phyloP scores from a whole-genome alignment of 2,888 invertebrate genomes.

The Patella depressa region DNA sequence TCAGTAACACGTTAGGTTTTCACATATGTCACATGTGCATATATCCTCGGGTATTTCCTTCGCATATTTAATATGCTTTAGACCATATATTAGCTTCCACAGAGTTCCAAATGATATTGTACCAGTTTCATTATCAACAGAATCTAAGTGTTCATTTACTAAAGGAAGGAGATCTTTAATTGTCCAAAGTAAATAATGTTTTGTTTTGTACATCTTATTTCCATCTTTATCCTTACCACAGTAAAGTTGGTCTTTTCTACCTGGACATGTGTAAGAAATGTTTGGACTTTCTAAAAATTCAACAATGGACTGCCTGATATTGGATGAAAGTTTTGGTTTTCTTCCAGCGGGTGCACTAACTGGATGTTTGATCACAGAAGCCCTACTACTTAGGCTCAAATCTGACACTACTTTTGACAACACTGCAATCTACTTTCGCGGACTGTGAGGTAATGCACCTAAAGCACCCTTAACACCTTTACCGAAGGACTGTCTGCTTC shows the following conservation, averaged over 20 bases:
- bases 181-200: background rate
- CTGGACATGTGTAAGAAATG: conserved; percentile 1
- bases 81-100: background rate
- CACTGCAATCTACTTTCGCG: no score
- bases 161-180: background rate
- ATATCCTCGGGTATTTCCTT: background rate
- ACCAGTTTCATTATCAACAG: background rate
- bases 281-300: background rate
- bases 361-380: background rate
- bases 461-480: no score
- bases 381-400: background rate
- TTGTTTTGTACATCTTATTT: background rate
- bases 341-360: background rate
- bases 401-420: no score
- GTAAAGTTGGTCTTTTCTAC: background rate
- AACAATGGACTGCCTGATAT: no score
- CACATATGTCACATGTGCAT: background rate
- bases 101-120: background rate
- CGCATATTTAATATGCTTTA: background rate
- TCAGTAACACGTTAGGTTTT: background rate
- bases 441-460: no score
- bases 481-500: no score
- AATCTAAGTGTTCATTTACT: background rate
- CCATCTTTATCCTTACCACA: background rate
- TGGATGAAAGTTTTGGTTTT: no score